Conservation (phyloP, 2,888 invertebrate species). For the Brenthis daphne region DNA sequence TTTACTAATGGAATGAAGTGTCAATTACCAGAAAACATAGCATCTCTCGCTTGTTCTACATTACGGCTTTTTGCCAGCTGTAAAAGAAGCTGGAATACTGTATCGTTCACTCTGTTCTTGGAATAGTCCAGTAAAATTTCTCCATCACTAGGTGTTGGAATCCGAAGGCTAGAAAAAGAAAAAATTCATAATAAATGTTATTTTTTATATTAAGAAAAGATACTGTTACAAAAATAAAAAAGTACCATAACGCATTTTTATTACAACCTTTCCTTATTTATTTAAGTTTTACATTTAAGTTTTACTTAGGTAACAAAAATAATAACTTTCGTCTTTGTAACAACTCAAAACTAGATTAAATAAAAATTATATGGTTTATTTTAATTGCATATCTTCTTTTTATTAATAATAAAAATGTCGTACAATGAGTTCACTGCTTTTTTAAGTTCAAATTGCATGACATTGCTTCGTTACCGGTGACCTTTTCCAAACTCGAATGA, state of each 20-base stretch:
- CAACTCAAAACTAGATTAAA: no score
- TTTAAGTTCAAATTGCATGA: conserved; percentile 25
- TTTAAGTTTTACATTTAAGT: no score
- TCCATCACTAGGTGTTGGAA: conserved; percentile 92
- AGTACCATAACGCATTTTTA: no score
- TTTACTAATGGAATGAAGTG: background rate
- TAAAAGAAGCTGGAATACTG: conserved; percentile 88
- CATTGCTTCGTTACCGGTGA: conserved; percentile 49
- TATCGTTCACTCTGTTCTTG: conserved; percentile 94
- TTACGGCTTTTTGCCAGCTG: conserved; percentile 91
- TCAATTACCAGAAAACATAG: conserved; percentile 87
- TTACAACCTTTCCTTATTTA: no score
- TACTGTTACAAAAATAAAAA: no score
- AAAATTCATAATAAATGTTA: conserved; percentile 7
- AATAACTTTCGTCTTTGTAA: no score
- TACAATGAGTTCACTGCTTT: background rate
- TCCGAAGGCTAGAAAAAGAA: conserved; percentile 82
- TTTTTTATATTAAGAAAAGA: background rate
- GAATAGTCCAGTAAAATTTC: conserved; percentile 97
- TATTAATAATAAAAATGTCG: no score
- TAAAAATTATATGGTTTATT: no score
- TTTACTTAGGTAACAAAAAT: no score
- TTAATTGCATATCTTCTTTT: no score
- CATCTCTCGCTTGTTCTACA: conserved; percentile 92
- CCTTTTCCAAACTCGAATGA: conserved; percentile 48